Conservation (phyloP, 2,888 invertebrate species). For the Apantesis nais region DNA sequence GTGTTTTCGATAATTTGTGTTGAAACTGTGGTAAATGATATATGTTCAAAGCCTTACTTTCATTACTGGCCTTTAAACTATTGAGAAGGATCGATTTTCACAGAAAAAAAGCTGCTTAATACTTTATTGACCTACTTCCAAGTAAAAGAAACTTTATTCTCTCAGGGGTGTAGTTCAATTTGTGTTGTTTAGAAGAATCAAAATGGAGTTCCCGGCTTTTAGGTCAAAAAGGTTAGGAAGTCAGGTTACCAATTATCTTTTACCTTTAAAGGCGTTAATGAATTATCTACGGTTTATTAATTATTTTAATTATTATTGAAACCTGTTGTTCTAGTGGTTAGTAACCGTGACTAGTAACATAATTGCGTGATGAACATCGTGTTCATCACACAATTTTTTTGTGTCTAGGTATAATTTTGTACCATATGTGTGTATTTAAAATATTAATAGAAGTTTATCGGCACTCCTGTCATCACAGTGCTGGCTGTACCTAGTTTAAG, state of each 20-base stretch:
- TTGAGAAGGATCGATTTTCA: not conserved
- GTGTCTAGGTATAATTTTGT: too few relatives aligned
- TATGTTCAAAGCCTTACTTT: not conserved
- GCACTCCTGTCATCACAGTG: too few relatives aligned
- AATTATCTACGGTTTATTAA: not conserved
- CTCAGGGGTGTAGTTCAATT: conserved; percentile 3
- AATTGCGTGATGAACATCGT: too few relatives aligned
- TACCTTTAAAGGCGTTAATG: not conserved
- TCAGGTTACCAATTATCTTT: not conserved
- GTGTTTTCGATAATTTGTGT: not conserved
- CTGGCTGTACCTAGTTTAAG: too few relatives aligned
- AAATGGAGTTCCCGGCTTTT: not conserved
- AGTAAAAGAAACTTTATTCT: conserved; percentile 6
- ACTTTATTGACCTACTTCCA: not conserved
- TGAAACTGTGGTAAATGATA: not conserved
- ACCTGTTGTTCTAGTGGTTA: too few relatives aligned
- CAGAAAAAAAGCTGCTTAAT: not conserved
- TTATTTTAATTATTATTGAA: too few relatives aligned
- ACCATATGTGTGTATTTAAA: too few relatives aligned
- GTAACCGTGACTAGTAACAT: too few relatives aligned
- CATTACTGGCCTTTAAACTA: not conserved
- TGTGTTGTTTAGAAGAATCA: not conserved
- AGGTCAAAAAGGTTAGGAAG: conserved; percentile 9
- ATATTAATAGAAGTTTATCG: too few relatives aligned
- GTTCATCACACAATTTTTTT: too few relatives aligned